Evolutionary conservation across 1,140 invertebrate genomes (phyloP), one percentile per base, ranked within the genome.

Genomic region (Trachymyrmex septentrionalis): DNA sequence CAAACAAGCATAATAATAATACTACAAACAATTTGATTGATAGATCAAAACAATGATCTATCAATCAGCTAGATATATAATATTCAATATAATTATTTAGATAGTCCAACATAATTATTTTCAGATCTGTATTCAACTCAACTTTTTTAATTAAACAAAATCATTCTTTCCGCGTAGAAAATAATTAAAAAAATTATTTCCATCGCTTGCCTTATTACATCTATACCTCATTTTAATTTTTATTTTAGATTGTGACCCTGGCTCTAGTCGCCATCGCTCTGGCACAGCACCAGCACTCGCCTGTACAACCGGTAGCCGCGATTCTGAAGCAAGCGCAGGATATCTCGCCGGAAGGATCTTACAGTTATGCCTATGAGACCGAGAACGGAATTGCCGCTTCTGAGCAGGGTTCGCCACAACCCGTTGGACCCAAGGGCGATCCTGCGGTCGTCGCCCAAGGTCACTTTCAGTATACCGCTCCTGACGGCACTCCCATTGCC

Each of bases 311-410:
- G 3, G 82, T 93, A 21, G 92, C 92, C n/a, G 92, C 92, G 0
- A 95, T 96, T 44, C 44, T 96, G 7, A 91, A 91, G 16, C 94
- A 95, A 16, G 57, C 94, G 0, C 87, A 91, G 9, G 94, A 95
- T 61, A 77, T 92, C 1, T 88, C 92, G 6, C 92, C 94, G 0
- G 95, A 95, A 19, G 95, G 95, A 24, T 72, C 91, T 0, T 96
- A 95, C 87, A 27, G 55, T 2, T 95, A 76, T 85, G 94, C 95
- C 9, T 97, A 96, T 91, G 96, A 97, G 87, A 97, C 96, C 7
- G 96, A 96, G 48, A 96, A 97, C 88, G 96, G 96, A 66, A 97
- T 97, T 34, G 91, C 94, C 3, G 95, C 94, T 5, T 92, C 96
- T 34, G 96, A 97, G 91, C 92, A 91, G 24, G 97, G 96, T 38